Conservation (phyloP, 1,140 invertebrate genomes). For the Drosophila parvula region DNA sequence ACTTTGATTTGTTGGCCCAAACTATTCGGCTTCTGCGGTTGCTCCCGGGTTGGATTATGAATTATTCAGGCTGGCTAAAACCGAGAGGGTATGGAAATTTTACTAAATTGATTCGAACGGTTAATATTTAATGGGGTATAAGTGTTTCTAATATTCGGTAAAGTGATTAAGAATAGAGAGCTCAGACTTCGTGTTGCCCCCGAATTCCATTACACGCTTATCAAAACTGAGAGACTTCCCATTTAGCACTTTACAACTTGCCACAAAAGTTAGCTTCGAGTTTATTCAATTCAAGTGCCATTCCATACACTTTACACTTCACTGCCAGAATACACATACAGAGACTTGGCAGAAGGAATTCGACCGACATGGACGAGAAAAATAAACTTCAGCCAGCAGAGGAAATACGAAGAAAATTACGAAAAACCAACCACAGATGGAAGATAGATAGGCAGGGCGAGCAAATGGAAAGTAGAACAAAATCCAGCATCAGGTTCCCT, state of each 20-base stretch:
- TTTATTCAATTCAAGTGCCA: slow-evolving; percentile 51
- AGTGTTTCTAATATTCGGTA: slow-evolving; percentile 35
- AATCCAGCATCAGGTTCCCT: not conserved
- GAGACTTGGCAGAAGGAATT: slow-evolving; percentile 22
- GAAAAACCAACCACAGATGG: slow-evolving; percentile 15
- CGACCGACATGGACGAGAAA: slow-evolving; percentile 19
- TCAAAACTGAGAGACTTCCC: slow-evolving; percentile 55
- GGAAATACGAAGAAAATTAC: slow-evolving; percentile 35
- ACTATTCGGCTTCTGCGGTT: slow-evolving; percentile 43
- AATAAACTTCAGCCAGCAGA: slow-evolving; percentile 30
- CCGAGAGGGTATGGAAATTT: slow-evolving; percentile 7
- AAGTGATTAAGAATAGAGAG: slow-evolving; percentile 18
- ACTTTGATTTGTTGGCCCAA: slow-evolving; percentile 46
- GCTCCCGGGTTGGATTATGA: slow-evolving; percentile 29
- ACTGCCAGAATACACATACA: slow-evolving; percentile 4
- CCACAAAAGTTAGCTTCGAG: slow-evolving; percentile 41
- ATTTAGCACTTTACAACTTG: slow-evolving; percentile 58
- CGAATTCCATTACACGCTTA: slow-evolving; percentile 48
- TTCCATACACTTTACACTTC: slow-evolving; percentile 36
- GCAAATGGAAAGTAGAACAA: slow-evolving; percentile 1
- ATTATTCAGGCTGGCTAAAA: slow-evolving; percentile 38
- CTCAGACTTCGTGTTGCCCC: not conserved
- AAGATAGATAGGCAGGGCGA: slow-evolving; percentile 11
- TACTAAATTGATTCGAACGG: slow-evolving; percentile 34
- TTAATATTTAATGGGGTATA: slow-evolving; percentile 46